A percentile compares a stretch with the other conserved stretches of the same genome.
Conservation (phyloP, 2,888 invertebrate genomes). For the Branchipolynoe longqiensis region DNA sequence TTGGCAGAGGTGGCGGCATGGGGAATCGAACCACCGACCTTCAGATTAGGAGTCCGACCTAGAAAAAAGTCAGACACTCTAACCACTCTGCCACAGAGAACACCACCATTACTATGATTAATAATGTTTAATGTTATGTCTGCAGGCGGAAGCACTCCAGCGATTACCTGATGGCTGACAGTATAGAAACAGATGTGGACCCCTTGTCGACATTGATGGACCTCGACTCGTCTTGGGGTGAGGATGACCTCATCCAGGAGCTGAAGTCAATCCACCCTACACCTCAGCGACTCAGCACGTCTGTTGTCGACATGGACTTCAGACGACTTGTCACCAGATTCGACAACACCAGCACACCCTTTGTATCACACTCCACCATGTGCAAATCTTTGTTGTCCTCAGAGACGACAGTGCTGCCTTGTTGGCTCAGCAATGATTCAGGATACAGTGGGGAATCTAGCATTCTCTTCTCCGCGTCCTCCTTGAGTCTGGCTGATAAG, state of each 20-base stretch:
- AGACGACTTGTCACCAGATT: background rate
- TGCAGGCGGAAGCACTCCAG: too few species aligned
- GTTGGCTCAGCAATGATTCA: conserved; percentile 12
- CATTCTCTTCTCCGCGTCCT: background rate
- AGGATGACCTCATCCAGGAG: conserved; percentile 7
- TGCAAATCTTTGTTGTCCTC: conserved; percentile 29
- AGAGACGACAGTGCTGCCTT: background rate
- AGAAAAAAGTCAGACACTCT: too few species aligned
- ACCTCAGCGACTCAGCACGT: background rate
- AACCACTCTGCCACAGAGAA: too few species aligned
- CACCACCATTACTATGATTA: too few species aligned
- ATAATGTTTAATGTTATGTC: too few species aligned
- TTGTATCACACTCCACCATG: conserved; percentile 6
- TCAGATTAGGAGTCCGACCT: too few species aligned
- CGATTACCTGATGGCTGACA: too few species aligned
- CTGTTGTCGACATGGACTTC: conserved; percentile 20
- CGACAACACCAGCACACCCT: conserved; percentile 47
- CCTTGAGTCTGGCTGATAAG: background rate
- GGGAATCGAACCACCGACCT: too few species aligned
- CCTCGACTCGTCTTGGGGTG: conserved; percentile 18
- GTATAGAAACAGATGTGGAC: too few species aligned
- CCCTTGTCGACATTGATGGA: too few species aligned
- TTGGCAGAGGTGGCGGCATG: too few species aligned
- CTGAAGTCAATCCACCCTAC: background rate
- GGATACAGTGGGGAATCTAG: conserved; percentile 12